phyloP scores from a whole-genome alignment of 92 coral and sea anemone species.

The Porites lobata region DNA sequence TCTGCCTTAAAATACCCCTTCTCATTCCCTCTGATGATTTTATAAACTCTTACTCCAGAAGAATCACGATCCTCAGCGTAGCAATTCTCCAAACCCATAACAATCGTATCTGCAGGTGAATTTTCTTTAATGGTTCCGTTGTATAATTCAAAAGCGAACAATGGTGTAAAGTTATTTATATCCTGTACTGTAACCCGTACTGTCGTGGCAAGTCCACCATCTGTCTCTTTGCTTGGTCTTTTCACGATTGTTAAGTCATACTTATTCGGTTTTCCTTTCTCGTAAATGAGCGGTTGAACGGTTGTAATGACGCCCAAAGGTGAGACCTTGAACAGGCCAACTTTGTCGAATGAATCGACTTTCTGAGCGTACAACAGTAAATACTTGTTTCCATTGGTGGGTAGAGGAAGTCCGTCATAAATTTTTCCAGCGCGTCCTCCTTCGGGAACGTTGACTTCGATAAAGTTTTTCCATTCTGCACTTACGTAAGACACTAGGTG shows the following conservation, averaged over 20 bases:
- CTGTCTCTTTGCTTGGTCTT: constrained; percentile 36
- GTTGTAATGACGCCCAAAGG: constrained; percentile 58
- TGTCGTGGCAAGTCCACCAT: constrained; percentile 74
- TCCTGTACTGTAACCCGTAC: constrained; percentile 73
- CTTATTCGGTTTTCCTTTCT: constrained; percentile 59
- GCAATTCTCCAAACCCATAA: constrained; percentile 83
- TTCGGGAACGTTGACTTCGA: constrained; percentile 37
- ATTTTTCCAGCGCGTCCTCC: constrained; percentile 59
- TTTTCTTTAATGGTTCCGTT: constrained; percentile 78
- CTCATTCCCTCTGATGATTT: constrained; percentile 80
- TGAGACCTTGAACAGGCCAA: constrained; percentile 57
- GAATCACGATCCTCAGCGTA: constrained; percentile 81
- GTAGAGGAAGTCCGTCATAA: constrained; percentile 50
- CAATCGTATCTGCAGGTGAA: constrained; percentile 57
- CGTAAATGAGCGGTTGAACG: constrained; percentile 60
- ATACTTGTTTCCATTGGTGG: constrained; percentile 52
- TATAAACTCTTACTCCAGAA: constrained; percentile 67
- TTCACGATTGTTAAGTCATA: constrained; percentile 73
- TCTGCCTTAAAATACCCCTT: constrained; percentile 72
- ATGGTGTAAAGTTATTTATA: constrained; percentile 72
- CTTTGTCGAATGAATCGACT: constrained; percentile 62
- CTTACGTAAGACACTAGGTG: neutral
- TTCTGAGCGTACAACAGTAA: constrained; percentile 54
- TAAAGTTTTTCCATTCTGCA: constrained; percentile 33
- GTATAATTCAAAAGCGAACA: constrained; percentile 67